A percentile compares a stretch with the other conserved stretches of the same genome.
Conservation (phyloP, 1,140 invertebrate species). For the Parasteatoda tepidariorum region DNA sequence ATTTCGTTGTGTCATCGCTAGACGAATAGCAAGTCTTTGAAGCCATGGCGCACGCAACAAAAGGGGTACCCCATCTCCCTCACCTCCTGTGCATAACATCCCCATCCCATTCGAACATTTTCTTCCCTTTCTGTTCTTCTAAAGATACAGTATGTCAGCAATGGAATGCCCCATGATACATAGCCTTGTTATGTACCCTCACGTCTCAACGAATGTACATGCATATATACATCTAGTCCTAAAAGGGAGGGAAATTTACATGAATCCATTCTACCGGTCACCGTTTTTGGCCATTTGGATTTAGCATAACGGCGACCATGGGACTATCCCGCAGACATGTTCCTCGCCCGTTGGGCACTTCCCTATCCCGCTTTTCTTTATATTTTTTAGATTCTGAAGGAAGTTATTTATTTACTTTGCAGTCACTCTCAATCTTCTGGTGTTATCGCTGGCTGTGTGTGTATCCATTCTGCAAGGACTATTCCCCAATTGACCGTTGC, state of each 20-base stretch:
- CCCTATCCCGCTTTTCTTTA: not conserved
- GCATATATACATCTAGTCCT: constrained; percentile 35
- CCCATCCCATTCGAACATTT: not conserved
- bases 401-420: constrained; percentile 50
- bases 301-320: constrained; percentile 58
- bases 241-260: constrained; percentile 49
- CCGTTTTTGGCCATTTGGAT: constrained; percentile 50
- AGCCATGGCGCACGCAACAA: constrained; percentile 35
- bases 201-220: constrained; percentile 51
- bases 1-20: constrained; percentile 56
- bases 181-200: constrained; percentile 54
- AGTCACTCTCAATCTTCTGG: constrained; percentile 29
- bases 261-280: constrained; percentile 45
- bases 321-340: constrained; percentile 17
- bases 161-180: constrained; percentile 32
- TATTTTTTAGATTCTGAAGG: not conserved
- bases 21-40: constrained; percentile 53
- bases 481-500: constrained; percentile 61
- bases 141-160: not conserved
- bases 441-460: constrained; percentile 29
- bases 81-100: not conserved
- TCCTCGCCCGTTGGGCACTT: constrained; percentile 32
- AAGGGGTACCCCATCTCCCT: constrained; percentile 7
- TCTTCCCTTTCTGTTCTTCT: constrained; percentile 1
- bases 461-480: constrained; percentile 18